These are phyloP conservation scores for Hirtodrosophila alboralis DNA, from an alignment of 2,888 invertebrate genomes.

Conservation along the genomic window DNA sequence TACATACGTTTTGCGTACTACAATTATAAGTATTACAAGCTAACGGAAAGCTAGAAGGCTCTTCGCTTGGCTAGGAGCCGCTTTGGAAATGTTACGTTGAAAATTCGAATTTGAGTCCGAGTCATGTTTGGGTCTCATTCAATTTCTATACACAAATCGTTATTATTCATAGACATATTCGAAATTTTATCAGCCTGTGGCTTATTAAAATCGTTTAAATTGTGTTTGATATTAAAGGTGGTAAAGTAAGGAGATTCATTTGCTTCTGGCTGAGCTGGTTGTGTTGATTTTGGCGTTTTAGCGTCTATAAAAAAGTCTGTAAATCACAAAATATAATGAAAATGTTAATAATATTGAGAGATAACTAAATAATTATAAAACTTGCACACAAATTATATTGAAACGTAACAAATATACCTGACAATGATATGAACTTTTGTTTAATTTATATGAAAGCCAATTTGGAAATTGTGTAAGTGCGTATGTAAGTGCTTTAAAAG, in stretches of 20 bases:
- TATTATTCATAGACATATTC: conserved; percentile 26
- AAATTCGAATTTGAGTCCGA: conserved; percentile 46
- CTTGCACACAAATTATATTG: not conserved
- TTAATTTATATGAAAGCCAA: conserved; percentile 30
- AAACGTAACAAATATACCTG: conserved; percentile 57
- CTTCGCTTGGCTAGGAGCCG: conserved; percentile 70
- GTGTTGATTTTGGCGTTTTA: conserved; percentile 61
- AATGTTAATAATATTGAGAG: not conserved
- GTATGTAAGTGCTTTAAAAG: conserved; percentile 69
- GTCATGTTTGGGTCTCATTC: conserved; percentile 48
- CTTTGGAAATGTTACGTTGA: conserved; percentile 71
- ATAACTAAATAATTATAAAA: not conserved
- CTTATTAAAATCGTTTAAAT: conserved; percentile 70
- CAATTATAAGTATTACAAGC: conserved; percentile 41
- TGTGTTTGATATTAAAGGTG: conserved; percentile 53
- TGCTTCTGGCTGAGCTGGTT: conserved; percentile 15
- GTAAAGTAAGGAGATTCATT: conserved; percentile 38
- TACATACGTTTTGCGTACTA: conserved; percentile 61
- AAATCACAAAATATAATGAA: not conserved
- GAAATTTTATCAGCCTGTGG: conserved; percentile 75
- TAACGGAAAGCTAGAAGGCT: conserved; percentile 70
- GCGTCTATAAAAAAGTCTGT: conserved; percentile 82
- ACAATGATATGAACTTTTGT: conserved; percentile 42
- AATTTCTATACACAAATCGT: conserved; percentile 66
- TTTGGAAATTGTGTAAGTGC: too few relatives aligned